Conservation (phyloP, 2,888 invertebrate species). For the Sesia bembeciformis region DNA sequence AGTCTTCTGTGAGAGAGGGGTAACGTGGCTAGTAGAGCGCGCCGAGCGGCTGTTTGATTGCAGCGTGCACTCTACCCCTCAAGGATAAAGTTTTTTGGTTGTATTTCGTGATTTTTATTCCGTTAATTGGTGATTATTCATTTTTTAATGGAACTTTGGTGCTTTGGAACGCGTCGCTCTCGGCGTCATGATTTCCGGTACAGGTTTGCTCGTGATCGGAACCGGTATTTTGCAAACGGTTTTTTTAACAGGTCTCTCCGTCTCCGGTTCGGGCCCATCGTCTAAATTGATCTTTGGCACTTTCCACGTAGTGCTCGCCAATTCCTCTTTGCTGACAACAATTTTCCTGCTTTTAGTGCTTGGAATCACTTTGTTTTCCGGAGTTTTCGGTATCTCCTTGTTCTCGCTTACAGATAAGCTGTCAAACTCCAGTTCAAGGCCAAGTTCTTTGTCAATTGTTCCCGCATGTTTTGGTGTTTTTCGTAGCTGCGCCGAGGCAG, state of each 20-base stretch:
- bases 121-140: no score
- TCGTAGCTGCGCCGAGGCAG: slow-evolving; percentile 30
- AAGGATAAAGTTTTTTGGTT: no score
- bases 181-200: slow-evolving; percentile 42
- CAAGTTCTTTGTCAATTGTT: slow-evolving; percentile 15
- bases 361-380: slow-evolving; percentile 29
- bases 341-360: slow-evolving; percentile 20
- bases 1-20: no score
- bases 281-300: slow-evolving; percentile 44
- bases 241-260: slow-evolving; percentile 10
- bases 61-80: no score
- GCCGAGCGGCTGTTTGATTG: no score
- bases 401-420: slow-evolving; percentile 19
- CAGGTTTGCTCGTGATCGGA: slow-evolving; percentile 30
- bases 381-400: slow-evolving; percentile 26
- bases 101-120: no score
- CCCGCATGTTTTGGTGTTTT: slow-evolving; percentile 13
- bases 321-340: slow-evolving; percentile 39
- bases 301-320: slow-evolving; percentile 36
- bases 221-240: slow-evolving; percentile 47
- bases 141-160: no score
- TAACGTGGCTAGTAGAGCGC: no score
- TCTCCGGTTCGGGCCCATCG: slow-evolving; percentile 22
- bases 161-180: slow-evolving; percentile 1
- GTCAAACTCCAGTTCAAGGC: slow-evolving; percentile 33